Evolutionary conservation across 2,797 vertebrate genomes (phyloP), one percentile per base, ranked within the genome.

Genomic region (Scolopax bukidnonensis): DNA sequence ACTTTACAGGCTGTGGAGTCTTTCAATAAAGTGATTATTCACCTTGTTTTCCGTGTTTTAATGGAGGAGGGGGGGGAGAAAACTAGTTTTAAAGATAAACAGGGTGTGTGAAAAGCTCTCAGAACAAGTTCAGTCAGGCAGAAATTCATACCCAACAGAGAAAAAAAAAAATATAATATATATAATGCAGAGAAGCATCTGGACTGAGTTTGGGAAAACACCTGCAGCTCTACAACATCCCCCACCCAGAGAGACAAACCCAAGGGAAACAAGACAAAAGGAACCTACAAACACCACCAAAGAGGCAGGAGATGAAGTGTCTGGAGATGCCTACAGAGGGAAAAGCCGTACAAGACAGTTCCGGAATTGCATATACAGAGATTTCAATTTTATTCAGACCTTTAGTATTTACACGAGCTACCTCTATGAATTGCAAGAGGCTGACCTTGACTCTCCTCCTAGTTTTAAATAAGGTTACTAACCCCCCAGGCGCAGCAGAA

Each of bases 341-440:
- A 65, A 65, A 86, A 87, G 93, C 80, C 67, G 40, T 51, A 16
- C 60, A 85, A 65, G 64, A 79, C 50, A 43, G 77, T 45, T 45
- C 81, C 79, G 71, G 50, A 90, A 76, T 90, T 89, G 87, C 93
- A 96, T 28, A 70, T n/a, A 95, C 13, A 95, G 76, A 89, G 59
- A 33, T 79, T 15, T 40, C 33, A 54, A 30, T 71, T 93, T 92
- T 28, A 79, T 64, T 87, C 41, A 67, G 68, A 94, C 79, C 79
- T 63, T 61, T 74, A 54, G 75, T 88, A 81, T 71, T 89, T 93
- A 94, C 91, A 95, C 33, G 36, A 88, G 68, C 88, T 91, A 80
- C 87, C 59, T 75, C 73, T 73, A 41, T 43, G 30, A 45, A 38
- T 50, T 54, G 61, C 85, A 51, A 47, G 75, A 94, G 79, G 78